Conservation (phyloP, 2,797 vertebrate species). For the Oreortyx pictus region DNA sequence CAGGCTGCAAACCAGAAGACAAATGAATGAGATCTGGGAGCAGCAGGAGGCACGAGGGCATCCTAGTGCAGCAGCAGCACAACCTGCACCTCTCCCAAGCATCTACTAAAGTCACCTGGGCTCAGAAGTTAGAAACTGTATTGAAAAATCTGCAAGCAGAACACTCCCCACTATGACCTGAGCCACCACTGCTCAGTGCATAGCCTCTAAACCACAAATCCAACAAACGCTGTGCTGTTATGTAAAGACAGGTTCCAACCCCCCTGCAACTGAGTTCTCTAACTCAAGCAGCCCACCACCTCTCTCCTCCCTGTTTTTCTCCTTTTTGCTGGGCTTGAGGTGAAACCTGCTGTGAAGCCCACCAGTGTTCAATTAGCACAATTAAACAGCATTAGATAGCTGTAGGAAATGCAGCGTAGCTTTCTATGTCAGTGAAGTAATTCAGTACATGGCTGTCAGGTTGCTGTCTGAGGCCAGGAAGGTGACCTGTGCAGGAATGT, state of each 20-base stretch:
- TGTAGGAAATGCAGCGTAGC: background rate
- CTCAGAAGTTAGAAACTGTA: background rate
- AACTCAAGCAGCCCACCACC: background rate
- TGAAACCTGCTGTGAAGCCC: constrained; percentile 33
- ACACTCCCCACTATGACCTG: background rate
- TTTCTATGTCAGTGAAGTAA: background rate
- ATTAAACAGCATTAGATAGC: constrained; percentile 22
- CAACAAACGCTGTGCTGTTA: too few relatives aligned
- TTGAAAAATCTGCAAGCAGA: background rate
- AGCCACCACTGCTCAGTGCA: background rate
- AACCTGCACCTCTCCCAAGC: background rate
- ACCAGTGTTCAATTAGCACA: constrained; percentile 53
- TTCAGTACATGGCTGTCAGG: background rate
- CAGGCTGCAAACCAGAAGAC: constrained; percentile 47
- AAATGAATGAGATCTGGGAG: background rate
- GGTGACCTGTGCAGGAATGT: background rate
- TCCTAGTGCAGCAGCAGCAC: background rate
- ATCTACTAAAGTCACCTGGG: background rate
- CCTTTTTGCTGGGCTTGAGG: background rate
- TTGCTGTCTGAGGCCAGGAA: background rate
- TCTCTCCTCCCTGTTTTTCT: constrained; percentile 9
- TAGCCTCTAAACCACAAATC: background rate
- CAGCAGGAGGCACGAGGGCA: background rate
- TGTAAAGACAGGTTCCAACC: background rate
- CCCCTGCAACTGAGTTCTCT: background rate